These are phyloP conservation scores for Lithosia quadra DNA, from an alignment of 2,888 invertebrate species.

Conservation along the genomic window DNA sequence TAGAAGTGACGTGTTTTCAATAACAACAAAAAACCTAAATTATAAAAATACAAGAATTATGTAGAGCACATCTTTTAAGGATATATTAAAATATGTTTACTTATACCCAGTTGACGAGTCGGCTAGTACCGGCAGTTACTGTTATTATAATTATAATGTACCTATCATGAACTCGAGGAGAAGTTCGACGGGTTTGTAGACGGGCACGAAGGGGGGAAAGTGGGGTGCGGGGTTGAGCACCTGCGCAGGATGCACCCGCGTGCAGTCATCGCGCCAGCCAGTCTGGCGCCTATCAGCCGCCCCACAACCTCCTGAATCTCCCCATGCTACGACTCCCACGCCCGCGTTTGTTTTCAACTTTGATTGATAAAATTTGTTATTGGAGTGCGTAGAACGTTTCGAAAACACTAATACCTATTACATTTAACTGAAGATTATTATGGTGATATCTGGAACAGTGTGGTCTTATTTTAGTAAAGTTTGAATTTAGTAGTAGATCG, in stretches of 20 bases:
- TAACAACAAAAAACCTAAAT: background rate
- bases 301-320: conserved; percentile 42
- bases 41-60: background rate
- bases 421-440: conserved; percentile 39
- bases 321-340: conserved; percentile 61
- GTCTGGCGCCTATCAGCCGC: conserved; percentile 75
- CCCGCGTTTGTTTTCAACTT: conserved; percentile 84
- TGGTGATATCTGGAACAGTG: conserved; percentile 29
- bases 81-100: background rate
- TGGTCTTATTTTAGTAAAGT: background rate
- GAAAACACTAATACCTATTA: conserved; percentile 59
- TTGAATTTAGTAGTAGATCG: too few relatives aligned
- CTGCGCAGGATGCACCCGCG: conserved; percentile 75
- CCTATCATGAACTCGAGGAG: conserved; percentile 55
- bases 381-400: conserved; percentile 77
- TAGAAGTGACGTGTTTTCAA: too few relatives aligned
- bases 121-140: conserved; percentile 27
- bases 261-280: conserved; percentile 80
- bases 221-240: conserved; percentile 61
- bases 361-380: conserved; percentile 86
- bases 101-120: background rate
- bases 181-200: conserved; percentile 50
- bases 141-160: too few relatives aligned
- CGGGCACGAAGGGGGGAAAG: conserved; percentile 41
- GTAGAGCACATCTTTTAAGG: background rate